Evolutionary conservation across 2,797 vertebrate species (phyloP).

Genomic region (Manis javanica): DNA sequence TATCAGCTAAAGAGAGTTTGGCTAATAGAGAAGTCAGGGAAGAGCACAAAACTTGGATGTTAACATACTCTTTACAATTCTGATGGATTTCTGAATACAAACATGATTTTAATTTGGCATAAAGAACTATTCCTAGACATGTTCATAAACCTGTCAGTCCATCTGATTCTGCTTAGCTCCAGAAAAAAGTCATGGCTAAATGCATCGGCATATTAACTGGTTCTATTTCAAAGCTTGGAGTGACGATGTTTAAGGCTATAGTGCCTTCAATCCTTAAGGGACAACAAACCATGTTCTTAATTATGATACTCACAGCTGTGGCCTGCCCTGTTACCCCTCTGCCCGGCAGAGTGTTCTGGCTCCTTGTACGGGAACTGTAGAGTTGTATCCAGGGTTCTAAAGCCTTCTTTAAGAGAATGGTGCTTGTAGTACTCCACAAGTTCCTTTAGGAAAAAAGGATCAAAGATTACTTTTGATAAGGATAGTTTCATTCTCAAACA

Average conservation of each 20-base stretch:
- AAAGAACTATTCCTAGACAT: conserved; percentile 72
- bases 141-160: conserved; percentile 75
- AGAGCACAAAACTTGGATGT: conserved; percentile 71
- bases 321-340: conserved; percentile 87
- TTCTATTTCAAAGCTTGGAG: conserved; percentile 75
- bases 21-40: conserved; percentile 62
- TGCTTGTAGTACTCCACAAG: conserved; percentile 97
- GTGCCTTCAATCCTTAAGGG: conserved; percentile 34
- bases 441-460: conserved; percentile 88
- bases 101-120: conserved; percentile 80
- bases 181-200: conserved; percentile 72
- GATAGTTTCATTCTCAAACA: conserved; percentile 42
- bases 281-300: conserved; percentile 54
- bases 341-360: conserved; percentile 89
- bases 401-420: conserved; percentile 97
- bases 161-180: conserved; percentile 77
- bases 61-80: conserved; percentile 65
- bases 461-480: background rate
- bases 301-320: conserved; percentile 91
- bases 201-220: conserved; percentile 73
- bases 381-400: conserved; percentile 96
- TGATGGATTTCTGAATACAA: conserved; percentile 73
- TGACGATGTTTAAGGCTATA: conserved; percentile 66
- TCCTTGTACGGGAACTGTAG: conserved; percentile 95
- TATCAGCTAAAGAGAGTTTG: conserved; percentile 10